Base-by-base conservation (phyloP, 2,888 invertebrate genomes). In the Neoitamus cyanurus region DNA sequence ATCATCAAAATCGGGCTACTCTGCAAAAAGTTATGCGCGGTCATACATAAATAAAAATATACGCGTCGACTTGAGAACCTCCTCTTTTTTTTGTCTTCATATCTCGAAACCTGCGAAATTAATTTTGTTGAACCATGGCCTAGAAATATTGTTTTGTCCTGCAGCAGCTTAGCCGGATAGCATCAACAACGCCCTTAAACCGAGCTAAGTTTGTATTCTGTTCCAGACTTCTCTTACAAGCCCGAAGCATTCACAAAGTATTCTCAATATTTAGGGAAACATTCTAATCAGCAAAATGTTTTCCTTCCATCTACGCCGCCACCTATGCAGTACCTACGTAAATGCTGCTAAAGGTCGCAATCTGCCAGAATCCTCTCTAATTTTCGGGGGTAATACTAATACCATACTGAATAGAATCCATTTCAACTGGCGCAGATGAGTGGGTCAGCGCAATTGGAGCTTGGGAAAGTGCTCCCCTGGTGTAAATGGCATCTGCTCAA, bases 401-500 rank as follows among this genome's bases (percentile, higher is more conserved):
- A 20, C 1, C 58, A 48, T 20, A 58, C 20, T 58, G 20, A 25
- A 2, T 7, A 58, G 3, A 2, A 58, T 9, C 25, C 25, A 20
- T 25, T 58, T 58, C 15, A 70, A 30, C 31, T 70, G 69, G 13
- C 69, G 9, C n/a, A 28, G 48, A 20, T 48, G 58, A 25, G 58
- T 58, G 58, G 58, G 25, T 9, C 9, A 58, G 20, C 1, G 25
- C 9, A 48, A 48, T 20, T 48, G 20, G 20, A 48, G 20, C 15
- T 58, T 20, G 20, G 20, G 25, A 75, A 75, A 75, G 6, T 28
- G 46, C 25, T 75, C 25, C 75, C 28, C 3, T 75, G 75, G 28
- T 75, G 42, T 75, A 75, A 75, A 75, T 75, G 20, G 42, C 13
- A 75, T 42, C 36, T 34, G 37, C 25, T 75, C 7, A 75, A 72